Conservation (phyloP, 2,888 invertebrate species). For the Galeopsomyia nigrocyanea region DNA sequence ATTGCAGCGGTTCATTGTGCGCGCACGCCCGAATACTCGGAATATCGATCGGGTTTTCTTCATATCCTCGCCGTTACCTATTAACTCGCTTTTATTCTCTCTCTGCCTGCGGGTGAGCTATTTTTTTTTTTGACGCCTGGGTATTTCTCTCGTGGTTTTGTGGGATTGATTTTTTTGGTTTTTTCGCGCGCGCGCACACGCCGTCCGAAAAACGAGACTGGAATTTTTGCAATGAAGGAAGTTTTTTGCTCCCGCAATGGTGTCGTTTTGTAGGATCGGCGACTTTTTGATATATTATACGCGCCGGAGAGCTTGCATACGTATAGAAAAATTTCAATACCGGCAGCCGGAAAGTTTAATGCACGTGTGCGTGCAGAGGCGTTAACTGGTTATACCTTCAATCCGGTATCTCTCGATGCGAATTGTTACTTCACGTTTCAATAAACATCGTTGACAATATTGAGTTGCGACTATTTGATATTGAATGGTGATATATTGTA, state of each 20-base stretch:
- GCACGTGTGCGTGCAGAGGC: background rate
- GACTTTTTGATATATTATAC: too few species aligned
- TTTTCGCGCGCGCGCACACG: background rate
- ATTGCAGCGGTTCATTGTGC: background rate
- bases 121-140: background rate
- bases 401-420: background rate
- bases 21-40: slow-evolving; percentile 7
- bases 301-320: too few species aligned
- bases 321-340: too few species aligned
- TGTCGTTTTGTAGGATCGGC: too few species aligned
- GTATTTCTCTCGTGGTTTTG: too few species aligned
- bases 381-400: too few species aligned
- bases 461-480: too few species aligned
- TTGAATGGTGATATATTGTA: too few species aligned
- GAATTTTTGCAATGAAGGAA: slow-evolving; percentile 11
- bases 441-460: too few species aligned
- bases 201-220: background rate
- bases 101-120: too few species aligned
- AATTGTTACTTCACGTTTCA: background rate
- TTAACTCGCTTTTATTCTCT: background rate
- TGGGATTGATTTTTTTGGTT: too few species aligned
- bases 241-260: background rate
- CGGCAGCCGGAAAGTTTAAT: slow-evolving; percentile 9
- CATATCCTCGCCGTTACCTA: background rate
- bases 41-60: slow-evolving; percentile 18